Conservation (phyloP, 2,113 vertebrate genomes). For the Chauna torquata region DNA sequence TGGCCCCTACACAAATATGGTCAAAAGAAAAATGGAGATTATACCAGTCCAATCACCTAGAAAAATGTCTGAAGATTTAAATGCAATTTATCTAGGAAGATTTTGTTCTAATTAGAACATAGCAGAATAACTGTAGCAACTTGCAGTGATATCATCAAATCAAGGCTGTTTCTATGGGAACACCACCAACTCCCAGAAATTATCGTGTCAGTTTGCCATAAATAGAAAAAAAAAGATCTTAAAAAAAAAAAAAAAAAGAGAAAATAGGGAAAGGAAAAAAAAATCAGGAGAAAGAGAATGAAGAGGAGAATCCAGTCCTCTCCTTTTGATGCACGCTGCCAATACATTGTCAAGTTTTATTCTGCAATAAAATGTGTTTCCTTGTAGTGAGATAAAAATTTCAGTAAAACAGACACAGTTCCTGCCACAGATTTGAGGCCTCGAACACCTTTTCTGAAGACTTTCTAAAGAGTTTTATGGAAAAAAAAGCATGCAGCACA, state of each 20-base stretch:
- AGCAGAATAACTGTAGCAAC: conserved; percentile 59
- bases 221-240: conserved; percentile 40
- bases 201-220: conserved; percentile 70
- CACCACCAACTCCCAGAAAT: conserved; percentile 68
- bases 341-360: not conserved
- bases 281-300: not conserved
- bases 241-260: fast-evolving
- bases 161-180: conserved; percentile 80
- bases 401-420: not conserved
- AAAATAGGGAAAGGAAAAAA: not conserved
- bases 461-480: not conserved
- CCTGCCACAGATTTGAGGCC: not conserved
- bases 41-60: not conserved
- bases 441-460: not conserved
- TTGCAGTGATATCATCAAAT: conserved; percentile 69
- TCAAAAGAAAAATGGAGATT: conserved; percentile 2
- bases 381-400: not conserved
- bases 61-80: conserved; percentile 23
- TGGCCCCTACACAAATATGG: not conserved
- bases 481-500: not conserved
- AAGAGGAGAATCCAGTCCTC: not conserved
- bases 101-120: conserved; percentile 64
- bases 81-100: conserved; percentile 33
- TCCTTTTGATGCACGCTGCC: not conserved
- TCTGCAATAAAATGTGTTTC: not conserved